Evolutionary conservation across 30 jellyfish, hydroid and myxozoan genomes (phyloP).

Genomic region (Mastigias papua): DNA sequence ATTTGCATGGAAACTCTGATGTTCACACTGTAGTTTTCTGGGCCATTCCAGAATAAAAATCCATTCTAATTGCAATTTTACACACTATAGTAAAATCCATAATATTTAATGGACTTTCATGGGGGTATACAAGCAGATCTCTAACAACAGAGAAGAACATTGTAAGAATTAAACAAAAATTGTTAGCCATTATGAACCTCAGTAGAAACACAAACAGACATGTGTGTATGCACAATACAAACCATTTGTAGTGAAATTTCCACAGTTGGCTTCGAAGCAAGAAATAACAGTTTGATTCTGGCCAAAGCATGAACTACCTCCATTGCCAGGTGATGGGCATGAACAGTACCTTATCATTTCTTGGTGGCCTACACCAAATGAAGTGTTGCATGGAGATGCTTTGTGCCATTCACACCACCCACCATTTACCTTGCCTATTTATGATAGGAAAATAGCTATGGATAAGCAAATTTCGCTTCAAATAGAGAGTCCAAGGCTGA

Average conservation of each 20-base stretch:
- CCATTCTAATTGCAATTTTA: too few relatives aligned
- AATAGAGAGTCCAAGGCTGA: too few relatives aligned
- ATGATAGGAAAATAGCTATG: not conserved
- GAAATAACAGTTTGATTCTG: not conserved
- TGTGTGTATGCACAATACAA: not conserved
- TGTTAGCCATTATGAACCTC: too few relatives aligned
- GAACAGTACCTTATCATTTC: not conserved
- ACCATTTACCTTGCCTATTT: not conserved
- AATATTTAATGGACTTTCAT: too few relatives aligned
- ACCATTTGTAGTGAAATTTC: not conserved
- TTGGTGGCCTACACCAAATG: constrained; percentile 2
- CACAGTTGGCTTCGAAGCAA: not conserved
- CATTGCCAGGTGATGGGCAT: constrained; percentile 18
- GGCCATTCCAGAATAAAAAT: too few relatives aligned
- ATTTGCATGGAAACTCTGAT: too few relatives aligned
- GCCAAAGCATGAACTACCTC: constrained; percentile 1
- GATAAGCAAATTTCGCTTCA: not conserved
- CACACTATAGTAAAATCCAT: too few relatives aligned
- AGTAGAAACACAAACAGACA: not conserved
- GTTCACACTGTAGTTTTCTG: too few relatives aligned
- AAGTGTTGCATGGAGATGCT: not conserved
- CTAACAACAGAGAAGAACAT: too few relatives aligned
- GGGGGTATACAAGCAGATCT: too few relatives aligned
- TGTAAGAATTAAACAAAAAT: not conserved
- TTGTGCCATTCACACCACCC: constrained; percentile 13